phyloP scores from a whole-genome alignment of 1,140 invertebrate species.

The Stenopsyche tienmushanensis region DNA sequence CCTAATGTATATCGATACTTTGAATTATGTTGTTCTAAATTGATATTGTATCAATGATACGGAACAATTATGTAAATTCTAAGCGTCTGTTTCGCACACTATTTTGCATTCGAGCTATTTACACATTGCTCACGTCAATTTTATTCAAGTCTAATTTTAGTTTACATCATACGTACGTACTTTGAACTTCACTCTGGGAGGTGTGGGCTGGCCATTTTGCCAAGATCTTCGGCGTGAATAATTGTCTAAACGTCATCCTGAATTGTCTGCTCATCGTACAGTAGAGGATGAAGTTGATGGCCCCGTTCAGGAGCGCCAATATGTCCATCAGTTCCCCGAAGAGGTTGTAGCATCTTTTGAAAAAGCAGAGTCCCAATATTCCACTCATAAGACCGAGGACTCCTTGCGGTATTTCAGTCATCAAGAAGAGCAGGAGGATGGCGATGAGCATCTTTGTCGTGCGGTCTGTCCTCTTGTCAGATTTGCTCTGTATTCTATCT shows the following conservation, averaged over 20 bases:
- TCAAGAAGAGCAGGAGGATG: slow-evolving; percentile 79
- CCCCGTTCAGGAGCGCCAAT: slow-evolving; percentile 86
- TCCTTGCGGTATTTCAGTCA: slow-evolving; percentile 86
- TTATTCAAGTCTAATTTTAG: slow-evolving; percentile 26
- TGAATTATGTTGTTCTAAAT: too few relatives aligned
- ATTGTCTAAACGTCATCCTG: slow-evolving; percentile 76
- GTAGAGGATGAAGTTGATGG: slow-evolving; percentile 92
- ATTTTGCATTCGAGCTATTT: too few relatives aligned
- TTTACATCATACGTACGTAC: slow-evolving; percentile 39
- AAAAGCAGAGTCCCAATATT: slow-evolving; percentile 71
- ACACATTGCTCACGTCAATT: slow-evolving; percentile 8
- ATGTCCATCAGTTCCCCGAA: slow-evolving; percentile 92
- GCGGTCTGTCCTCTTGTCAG: slow-evolving; percentile 72
- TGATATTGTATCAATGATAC: too few relatives aligned
- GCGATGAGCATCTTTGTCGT: slow-evolving; percentile 91
- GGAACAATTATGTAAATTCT: too few relatives aligned
- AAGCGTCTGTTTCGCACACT: too few relatives aligned
- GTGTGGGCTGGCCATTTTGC: slow-evolving; percentile 43
- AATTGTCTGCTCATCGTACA: slow-evolving; percentile 94
- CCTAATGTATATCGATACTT: too few relatives aligned
- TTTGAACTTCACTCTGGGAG: slow-evolving; percentile 36
- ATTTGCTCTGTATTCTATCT: slow-evolving; percentile 58
- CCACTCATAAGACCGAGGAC: slow-evolving; percentile 73
- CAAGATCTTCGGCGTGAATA: slow-evolving; percentile 60
- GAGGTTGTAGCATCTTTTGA: slow-evolving; percentile 70